These are phyloP conservation scores for Ctena decussata DNA, from an alignment of 2,888 invertebrate species.

Conservation along the genomic window DNA sequence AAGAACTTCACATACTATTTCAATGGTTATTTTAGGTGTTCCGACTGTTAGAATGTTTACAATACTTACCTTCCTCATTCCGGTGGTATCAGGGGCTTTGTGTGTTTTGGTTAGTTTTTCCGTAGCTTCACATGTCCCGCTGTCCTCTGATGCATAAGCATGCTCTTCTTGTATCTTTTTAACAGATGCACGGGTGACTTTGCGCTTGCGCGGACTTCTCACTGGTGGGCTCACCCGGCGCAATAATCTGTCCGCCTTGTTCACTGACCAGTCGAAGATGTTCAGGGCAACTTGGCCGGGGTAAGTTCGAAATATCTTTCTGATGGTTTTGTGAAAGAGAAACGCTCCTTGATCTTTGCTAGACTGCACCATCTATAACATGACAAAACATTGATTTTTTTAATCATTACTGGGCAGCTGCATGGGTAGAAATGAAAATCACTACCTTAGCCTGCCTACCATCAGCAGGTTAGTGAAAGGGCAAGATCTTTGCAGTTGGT, in stretches of 20 bases:
- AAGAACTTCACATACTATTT: too few relatives aligned
- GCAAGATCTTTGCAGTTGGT: too few relatives aligned
- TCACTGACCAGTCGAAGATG: slow-evolving; percentile 44
- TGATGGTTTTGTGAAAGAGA: slow-evolving; percentile 33
- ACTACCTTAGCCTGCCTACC: too few relatives aligned
- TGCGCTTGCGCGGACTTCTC: slow-evolving; percentile 29
- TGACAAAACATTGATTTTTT: too few relatives aligned
- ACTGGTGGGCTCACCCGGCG: slow-evolving; percentile 13
- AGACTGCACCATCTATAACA: background rate
- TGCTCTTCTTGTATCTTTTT: slow-evolving; percentile 23
- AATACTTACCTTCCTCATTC: too few relatives aligned
- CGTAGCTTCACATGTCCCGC: slow-evolving; percentile 29
- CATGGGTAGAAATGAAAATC: too few relatives aligned
- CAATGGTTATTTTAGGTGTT: too few relatives aligned
- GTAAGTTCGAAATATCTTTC: slow-evolving; percentile 28
- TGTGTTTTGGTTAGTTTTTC: too few relatives aligned
- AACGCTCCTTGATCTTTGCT: background rate
- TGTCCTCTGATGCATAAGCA: slow-evolving; percentile 29
- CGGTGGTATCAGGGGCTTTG: too few relatives aligned
- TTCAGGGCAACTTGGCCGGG: slow-evolving; percentile 32
- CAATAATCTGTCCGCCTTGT: slow-evolving; percentile 15
- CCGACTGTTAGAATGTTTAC: too few relatives aligned
- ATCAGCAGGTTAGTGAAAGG: too few relatives aligned
- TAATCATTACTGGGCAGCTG: too few relatives aligned
- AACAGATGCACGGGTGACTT: slow-evolving; percentile 7